Evolutionary conservation across 2,113 vertebrate species (phyloP).

Genomic region (Callopanchax toddi): DNA sequence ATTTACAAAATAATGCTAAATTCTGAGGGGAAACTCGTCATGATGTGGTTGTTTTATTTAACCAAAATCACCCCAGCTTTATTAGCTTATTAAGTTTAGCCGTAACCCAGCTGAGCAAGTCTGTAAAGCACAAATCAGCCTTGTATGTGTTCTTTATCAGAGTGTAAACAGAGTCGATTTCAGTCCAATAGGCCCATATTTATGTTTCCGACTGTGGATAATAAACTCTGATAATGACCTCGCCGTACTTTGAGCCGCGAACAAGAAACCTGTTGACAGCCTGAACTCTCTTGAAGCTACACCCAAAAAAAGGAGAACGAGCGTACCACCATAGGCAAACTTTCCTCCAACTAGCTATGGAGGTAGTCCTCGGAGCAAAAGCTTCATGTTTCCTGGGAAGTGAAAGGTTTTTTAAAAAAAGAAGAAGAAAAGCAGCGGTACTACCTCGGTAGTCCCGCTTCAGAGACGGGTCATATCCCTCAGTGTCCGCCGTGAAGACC

Average conservation of each 20-base stretch:
- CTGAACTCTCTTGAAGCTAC: constrained; percentile 50
- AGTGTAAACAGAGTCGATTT: constrained; percentile 32
- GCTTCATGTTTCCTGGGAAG: constrained; percentile 11
- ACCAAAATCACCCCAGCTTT: background rate
- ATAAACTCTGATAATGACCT: constrained; percentile 39
- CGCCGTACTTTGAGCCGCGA: constrained; percentile 67
- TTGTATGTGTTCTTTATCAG: background rate
- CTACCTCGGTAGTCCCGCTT: constrained; percentile 62
- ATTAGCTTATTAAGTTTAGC: background rate
- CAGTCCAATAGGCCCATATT: constrained; percentile 19
- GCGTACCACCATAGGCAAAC: constrained; percentile 31
- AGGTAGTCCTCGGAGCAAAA: constrained; percentile 18
- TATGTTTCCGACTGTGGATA: constrained; percentile 20
- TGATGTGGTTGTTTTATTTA: background rate
- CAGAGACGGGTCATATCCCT: constrained; percentile 26
- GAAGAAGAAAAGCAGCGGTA: background rate
- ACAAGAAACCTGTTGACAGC: constrained; percentile 73
- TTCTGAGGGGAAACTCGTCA: constrained; percentile 13
- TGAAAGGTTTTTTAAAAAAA: constrained; percentile 16
- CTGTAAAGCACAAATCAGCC: no score
- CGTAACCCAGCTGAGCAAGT: background rate
- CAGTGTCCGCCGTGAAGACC: constrained; percentile 21
- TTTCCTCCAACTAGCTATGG: constrained; percentile 31
- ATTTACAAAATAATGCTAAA: constrained; percentile 47
- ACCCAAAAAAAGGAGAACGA: constrained; percentile 56